These are phyloP conservation scores for Achroia grisella DNA, from an alignment of 1,140 invertebrate genomes.

Conservation along the genomic window DNA sequence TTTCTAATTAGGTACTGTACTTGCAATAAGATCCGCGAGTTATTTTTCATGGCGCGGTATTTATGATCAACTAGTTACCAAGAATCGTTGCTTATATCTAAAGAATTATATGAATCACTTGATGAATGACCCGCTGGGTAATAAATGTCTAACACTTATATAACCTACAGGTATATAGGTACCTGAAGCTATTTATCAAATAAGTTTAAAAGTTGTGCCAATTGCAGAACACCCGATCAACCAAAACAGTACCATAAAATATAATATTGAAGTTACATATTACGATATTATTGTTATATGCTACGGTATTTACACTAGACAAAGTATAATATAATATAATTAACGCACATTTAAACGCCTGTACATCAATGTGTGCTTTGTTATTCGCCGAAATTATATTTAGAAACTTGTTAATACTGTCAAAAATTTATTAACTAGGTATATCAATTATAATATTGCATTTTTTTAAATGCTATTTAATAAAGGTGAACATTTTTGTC, in stretches of 20 bases:
- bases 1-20: slow-evolving; percentile 9
- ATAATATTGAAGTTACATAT: too few relatives aligned
- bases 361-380: background rate
- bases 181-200: too few relatives aligned
- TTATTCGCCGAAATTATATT: too few relatives aligned
- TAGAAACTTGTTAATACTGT: too few relatives aligned
- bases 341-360: slow-evolving; percentile 1
- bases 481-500: too few relatives aligned
- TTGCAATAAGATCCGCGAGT: too few relatives aligned
- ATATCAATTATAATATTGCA: too few relatives aligned
- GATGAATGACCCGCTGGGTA: too few relatives aligned
- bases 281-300: background rate
- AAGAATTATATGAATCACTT: slow-evolving; percentile 2
- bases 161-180: background rate
- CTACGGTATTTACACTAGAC: background rate
- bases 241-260: too few relatives aligned
- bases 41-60: slow-evolving; percentile 17
- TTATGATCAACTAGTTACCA: slow-evolving; percentile 27
- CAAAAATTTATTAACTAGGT: too few relatives aligned
- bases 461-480: too few relatives aligned
- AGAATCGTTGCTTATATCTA: slow-evolving; percentile 15
- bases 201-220: slow-evolving; percentile 2
- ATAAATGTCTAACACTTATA: too few relatives aligned
- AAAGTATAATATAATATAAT: background rate
- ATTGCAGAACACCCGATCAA: background rate